Base-by-base conservation (phyloP, 2,113 vertebrate species). In the Ancistrus triradiatus region DNA sequence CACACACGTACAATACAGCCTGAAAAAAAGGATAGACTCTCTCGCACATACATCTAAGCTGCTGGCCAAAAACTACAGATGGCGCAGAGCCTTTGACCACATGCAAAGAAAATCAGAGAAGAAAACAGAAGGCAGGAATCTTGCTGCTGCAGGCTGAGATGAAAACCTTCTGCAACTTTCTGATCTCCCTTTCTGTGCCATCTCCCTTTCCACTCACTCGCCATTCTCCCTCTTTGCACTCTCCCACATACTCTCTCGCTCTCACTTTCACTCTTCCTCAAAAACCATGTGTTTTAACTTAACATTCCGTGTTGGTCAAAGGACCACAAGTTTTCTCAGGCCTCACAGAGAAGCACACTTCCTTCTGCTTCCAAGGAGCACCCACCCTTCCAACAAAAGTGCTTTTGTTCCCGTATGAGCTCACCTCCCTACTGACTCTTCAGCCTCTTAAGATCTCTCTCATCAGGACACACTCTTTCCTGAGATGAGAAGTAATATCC, bases 281-380 rank as follows among this genome's bases (percentile, higher is more conserved):
- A 82, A 80, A 74, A 73, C 74, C 84, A 83, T 81, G 80, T 86
- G 82, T 85, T 85, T 75, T 70, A 84, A 84, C 77, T 84, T 81
- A 82, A 83, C 79, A 82, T 84, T 86, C 78, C 80, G 62, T 27
- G 49, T n/a, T 37, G 9, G 35, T 37, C 14, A n/a, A 15, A 42
- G n/a, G 2, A 42, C 27, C 27, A 3, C 27, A 31, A 1, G 19
- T 56, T 48, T 61, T 61, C 33, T 21, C 6, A 55, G 50, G 40
- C 49, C 49, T 28, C 61, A 52, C 52, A 52, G 24, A 43, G 37
- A 43, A 33, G 25, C 50, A 13, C 13, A n/a, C 13, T 17, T 37
- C 40, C 35, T 37, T 3, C n/a, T n/a, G n/a, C n/a, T n/a, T n/a
- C n/a, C n/a, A n/a, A n/a, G n/a, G n/a, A 57, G 6, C 28, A 14